Evolutionary conservation across 2,113 vertebrate species (phyloP).

Genomic region (Micronycteris hirsuta): DNA sequence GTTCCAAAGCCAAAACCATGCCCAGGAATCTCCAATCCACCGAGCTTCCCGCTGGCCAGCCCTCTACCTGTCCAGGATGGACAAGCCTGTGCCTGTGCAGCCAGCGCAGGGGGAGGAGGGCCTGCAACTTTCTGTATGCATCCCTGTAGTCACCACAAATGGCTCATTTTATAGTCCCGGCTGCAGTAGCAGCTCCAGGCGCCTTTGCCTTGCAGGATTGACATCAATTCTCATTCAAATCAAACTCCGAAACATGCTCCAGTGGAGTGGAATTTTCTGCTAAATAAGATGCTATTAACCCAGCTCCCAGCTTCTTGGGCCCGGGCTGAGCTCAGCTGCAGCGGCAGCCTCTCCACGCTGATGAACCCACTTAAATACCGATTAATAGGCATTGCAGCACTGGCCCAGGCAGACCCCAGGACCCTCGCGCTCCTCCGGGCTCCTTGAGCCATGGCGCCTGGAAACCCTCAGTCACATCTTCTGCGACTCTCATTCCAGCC

Average conservation of each 20-base stretch:
- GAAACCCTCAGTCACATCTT: not conserved
- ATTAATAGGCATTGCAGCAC: constrained; percentile 67
- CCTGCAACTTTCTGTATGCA: not conserved
- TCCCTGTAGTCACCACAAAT: not conserved
- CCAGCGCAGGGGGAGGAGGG: rapidly evolving
- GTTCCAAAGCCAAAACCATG: not conserved
- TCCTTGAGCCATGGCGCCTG: not conserved
- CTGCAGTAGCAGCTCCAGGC: not conserved
- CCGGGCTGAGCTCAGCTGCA: constrained; percentile 62
- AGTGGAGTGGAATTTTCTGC: constrained; percentile 83
- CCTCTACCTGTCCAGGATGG: not conserved
- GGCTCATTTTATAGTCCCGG: not conserved
- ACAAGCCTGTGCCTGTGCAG: not conserved
- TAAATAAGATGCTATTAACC: constrained; percentile 84
- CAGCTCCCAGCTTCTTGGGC: constrained; percentile 54
- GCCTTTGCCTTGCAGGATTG: constrained; percentile 62
- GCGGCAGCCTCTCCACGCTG: constrained; percentile 48
- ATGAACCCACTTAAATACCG: constrained; percentile 71
- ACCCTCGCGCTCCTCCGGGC: constrained; percentile 34
- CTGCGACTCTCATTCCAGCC: not conserved
- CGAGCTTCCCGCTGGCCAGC: not conserved
- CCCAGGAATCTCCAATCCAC: not conserved
- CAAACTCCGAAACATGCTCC: constrained; percentile 79
- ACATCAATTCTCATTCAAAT: constrained; percentile 80
- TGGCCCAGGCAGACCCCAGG: constrained; percentile 23